Evolutionary conservation across 2,113 vertebrate species (phyloP), one percentile per base, ranked within the genome.

Genomic region (Melanerpes aurifrons): DNA sequence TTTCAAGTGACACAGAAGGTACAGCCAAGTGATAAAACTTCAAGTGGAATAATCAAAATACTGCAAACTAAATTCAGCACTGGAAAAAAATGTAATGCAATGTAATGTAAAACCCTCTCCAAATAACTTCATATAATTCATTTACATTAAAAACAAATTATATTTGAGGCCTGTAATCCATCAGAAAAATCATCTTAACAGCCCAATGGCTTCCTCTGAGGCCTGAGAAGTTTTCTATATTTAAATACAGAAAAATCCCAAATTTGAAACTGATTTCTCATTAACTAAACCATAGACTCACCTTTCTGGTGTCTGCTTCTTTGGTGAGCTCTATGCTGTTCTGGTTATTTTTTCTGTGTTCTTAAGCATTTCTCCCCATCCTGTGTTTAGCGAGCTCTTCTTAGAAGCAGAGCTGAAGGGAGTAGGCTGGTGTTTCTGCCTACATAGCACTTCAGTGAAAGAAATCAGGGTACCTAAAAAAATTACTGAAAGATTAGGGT

Each of bases 11-110:
- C 2, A 2, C 53, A 95, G 68, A 88, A 93, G 28, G 15, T 40
- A 86, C 6, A 92, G 71, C 59, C 37, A 95, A 90, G 72, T 79
- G 45, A 43, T 71, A 87, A 66, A 90, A 48, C 25, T 71, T 86
- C 64, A 67, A 81, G 53, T 76, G n/a, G 43, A 89, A 75, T 86
- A 86, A 93, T 82, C 8, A 2, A 72, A 90, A 87, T 72, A 67
- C 29, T 74, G 70, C 5, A 53, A 82, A 89, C 16, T 57, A 13
- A 84, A 84, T 75, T 90, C 73, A 91, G 11, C 19, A 82, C 3
- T 0, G 64, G 48, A 66, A 88, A 82, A 50, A 69, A 54, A 70
- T 22, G 22, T 73, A 53, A 53, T 79, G 16, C 26, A 70, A 20
- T 29, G n/a, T 31, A 68, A 79, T 53, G 15, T 73, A 87, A 95